Evolutionary conservation across 1,140 invertebrate species (phyloP), one percentile per base, ranked within the genome.

Genomic region (Euura saliciscinereae): DNA sequence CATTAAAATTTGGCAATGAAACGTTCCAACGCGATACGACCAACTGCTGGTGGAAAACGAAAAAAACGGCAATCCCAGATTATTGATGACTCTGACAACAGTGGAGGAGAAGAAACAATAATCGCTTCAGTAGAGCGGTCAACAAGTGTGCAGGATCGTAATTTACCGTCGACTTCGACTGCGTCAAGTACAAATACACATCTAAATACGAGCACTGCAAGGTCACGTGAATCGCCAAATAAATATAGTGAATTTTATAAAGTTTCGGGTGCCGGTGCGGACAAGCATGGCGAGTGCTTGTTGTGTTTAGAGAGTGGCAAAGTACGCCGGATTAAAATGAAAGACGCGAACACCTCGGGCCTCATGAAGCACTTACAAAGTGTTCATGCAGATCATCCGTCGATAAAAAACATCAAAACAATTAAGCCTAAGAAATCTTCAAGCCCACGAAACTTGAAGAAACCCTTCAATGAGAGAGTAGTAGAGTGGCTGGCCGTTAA

Each of bases 401-500:
- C 51, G 44, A 43, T 46, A n/a, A 65, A 65, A 65, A 5, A 65
- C n/a, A 43, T 71, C 42, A 28, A 28, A 28, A n/a, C n/a, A n/a
- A 65, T 71, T 13, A 70, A 43, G 45, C 66, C 43, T 6, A 65
- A 65, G 5, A 65, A 59, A 65, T 65, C 70, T n/a, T 5, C 43
- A 4, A 65, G 45, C 4, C 28, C 45, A 65, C 11, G 3, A 11
- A 44, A 71, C 28, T 3, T 64, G 13, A 10, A 28, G 6, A 13
- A 42, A 46, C 43, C 66, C 43, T 72, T 72, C 71, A 66, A 72
- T 45, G 65, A 51, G 13, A 59, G 66, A 46, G 4, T 70, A 13
- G 69, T 70, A 7, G 70, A 76, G 42, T 76, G 72, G 72, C 44
- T 73, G 45, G 72, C 66, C 2, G 59, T 44, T 43, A 76, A 76